Base-by-base conservation (phyloP, 2,888 invertebrate genomes). In the Tetragonula carbonaria region DNA sequence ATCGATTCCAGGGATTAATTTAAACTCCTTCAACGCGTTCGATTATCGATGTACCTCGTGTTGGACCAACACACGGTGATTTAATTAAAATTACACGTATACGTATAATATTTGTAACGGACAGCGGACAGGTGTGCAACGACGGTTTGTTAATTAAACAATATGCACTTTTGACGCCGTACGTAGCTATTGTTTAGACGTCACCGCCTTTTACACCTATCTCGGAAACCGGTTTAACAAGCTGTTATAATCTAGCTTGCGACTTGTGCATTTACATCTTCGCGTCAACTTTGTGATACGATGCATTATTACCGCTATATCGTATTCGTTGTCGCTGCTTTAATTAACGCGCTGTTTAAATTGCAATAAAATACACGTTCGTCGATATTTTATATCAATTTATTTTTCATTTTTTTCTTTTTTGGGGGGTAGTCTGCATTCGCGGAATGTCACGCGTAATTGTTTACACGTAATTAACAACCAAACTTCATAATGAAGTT, bases 151-250 rank as follows among this genome's bases (percentile, higher is more conserved):
- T 71, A 70, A 70, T 70, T 70, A 33, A 70, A 53, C 68, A 28
- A 33, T 63, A 2, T 55, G 53, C 18, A 57, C 55, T 55, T n/a
- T 21, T 71, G 38, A 71, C 33, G 57, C 28, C 74, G 33, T 57
- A n/a, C 18, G 59, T 62, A 63, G 21, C 11, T 45, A 28, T 23
- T 70, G 74, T n/a, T 28, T 11, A 71, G 53, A 73, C 51, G 65
- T 33, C 62, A 59, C 71, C 51, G 59, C 45, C 66, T 50, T 66
- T 80, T 80, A 71, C 72, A 66, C 33, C 38, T 23, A 23, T 23
- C 55, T 67, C 71, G 18, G 51, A 53, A 71, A 57, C 18, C 76
- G 21, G 33, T 72, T 67, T 63, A 68, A 68, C 70, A 74, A 63
- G 63, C 55, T 73, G 55, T 50, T 73, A 59, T 51, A 57, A 28